Percentiles rank a stretch among this genome's conserved stretches.
Evolutionary conservation across 2,888 invertebrate species (phyloP).

Genomic region (Antheraea assamensis): DNA sequence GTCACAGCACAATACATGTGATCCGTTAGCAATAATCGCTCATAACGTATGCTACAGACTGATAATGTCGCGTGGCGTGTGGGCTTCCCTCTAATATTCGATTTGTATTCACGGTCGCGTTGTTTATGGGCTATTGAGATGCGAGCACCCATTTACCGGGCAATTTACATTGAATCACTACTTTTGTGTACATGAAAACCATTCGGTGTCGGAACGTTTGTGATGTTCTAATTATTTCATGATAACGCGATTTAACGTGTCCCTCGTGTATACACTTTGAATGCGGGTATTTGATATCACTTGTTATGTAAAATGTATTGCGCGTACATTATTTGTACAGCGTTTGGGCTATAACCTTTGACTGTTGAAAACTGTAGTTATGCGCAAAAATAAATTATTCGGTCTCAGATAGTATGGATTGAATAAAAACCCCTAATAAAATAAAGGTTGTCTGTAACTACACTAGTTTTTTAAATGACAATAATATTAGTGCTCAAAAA

Average conservation of each 20-base stretch:
- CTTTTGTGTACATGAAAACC: constrained; percentile 58
- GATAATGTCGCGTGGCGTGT: constrained; percentile 61
- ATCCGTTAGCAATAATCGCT: constrained; percentile 52
- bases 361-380: too few species aligned
- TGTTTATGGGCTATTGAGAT: constrained; percentile 78
- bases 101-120: constrained; percentile 78
- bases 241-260: constrained; percentile 20
- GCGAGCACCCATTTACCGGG: constrained; percentile 67
- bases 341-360: too few species aligned
- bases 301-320: not conserved
- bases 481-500: too few species aligned
- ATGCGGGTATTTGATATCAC: not conserved
- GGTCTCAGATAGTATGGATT: too few species aligned
- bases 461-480: too few species aligned
- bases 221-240: constrained; percentile 57
- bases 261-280: not conserved
- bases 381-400: too few species aligned
- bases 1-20: constrained; percentile 41
- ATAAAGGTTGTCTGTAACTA: too few species aligned
- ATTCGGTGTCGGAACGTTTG: constrained; percentile 43
- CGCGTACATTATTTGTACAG: too few species aligned
- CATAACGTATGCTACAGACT: constrained; percentile 52
- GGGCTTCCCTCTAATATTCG: constrained; percentile 73
- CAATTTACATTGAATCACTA: constrained; percentile 71
- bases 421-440: too few species aligned